A percentile compares a stretch with the other conserved stretches of the same genome.
Conservation (phyloP, 2,113 vertebrate species). For the Protobothrops flavoviridis region DNA sequence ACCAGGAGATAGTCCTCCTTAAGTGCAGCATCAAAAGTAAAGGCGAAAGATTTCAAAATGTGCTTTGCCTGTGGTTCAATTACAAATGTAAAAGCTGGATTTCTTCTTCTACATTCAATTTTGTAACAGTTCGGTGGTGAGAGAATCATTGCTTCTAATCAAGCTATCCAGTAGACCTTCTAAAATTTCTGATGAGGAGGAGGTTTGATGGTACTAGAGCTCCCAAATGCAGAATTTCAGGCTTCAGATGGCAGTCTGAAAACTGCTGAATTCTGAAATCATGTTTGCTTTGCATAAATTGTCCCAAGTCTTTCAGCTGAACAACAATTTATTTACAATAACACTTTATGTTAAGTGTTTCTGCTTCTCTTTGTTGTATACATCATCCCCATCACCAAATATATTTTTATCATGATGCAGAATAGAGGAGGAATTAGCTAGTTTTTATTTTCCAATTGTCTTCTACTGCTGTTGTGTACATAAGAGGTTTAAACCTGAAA, state of each 20-base stretch:
- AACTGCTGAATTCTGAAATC: not conserved
- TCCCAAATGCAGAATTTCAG: not conserved
- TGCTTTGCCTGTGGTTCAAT: not conserved
- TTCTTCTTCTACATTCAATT: not conserved
- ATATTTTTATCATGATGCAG: not conserved
- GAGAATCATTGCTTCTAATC: not conserved
- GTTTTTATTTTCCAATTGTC: not conserved
- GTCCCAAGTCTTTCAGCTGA: not conserved
- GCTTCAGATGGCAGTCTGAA: not conserved
- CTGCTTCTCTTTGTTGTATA: not conserved
- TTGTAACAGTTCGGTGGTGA: not conserved
- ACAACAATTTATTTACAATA: not conserved
- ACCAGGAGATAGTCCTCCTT: not conserved
- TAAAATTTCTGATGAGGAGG: not conserved
- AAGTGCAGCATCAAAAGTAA: not conserved
- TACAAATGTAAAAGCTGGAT: not conserved
- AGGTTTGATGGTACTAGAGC: not conserved
- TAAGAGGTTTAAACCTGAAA: not conserved
- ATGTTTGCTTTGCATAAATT: not conserved
- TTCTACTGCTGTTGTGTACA: not conserved
- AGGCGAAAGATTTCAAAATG: not conserved
- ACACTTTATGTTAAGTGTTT: not conserved
- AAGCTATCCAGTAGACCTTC: not conserved
- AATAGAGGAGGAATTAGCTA: not conserved
- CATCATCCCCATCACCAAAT: not conserved